Evolutionary conservation across 2,113 vertebrate species (phyloP), one percentile per base, ranked within the genome.

Genomic region (Chaenogobius annularis): DNA sequence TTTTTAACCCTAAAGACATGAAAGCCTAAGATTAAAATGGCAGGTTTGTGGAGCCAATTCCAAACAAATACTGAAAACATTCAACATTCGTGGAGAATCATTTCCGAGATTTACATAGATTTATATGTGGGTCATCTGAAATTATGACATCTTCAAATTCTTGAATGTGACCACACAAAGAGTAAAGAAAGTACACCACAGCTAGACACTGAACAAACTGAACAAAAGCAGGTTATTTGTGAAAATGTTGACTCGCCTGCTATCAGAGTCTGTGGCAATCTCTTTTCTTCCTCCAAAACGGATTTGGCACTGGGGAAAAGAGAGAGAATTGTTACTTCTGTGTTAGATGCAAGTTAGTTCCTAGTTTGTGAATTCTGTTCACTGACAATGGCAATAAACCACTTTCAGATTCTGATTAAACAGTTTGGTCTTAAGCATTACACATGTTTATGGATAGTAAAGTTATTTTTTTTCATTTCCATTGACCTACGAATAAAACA

Each of bases 211-310:
- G 7, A 35, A 63, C 9, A 58, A 37, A 44, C 23, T 65, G 22
- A 14, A 8, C 55, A 70, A 9, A 23, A 61, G 7, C 5, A 1
- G n/a, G 15, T 50, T 17, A 10, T 54, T 54, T n/a, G 9, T 17
- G n/a, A 46, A 64, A 6, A 19, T n/a, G 61, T 55, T 20, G 50
- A 69, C 82, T 94, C 90, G 99, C 98, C 98, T 96, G 95, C 98
- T 99, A 90, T 99, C 98, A 2, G 96, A 96, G 90, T 99, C 98
- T 0, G 98, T 97, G 59, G 98, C 98, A 44, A 99, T 99, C 93
- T 99, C 98, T 85, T 98, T 99, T 85, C 97, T 95, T 86, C 97
- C 98, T 90, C 98, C 98, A 83, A 99, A 99, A 55, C 98, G 95
- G 83, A 99, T 99, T 90, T 99, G 98, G 91, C 98, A 99, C 98